Percentiles rank a stretch among this genome's conserved stretches.
phyloP scores from a whole-genome alignment of 2,113 vertebrate genomes.

The Marmota flaviventris region DNA sequence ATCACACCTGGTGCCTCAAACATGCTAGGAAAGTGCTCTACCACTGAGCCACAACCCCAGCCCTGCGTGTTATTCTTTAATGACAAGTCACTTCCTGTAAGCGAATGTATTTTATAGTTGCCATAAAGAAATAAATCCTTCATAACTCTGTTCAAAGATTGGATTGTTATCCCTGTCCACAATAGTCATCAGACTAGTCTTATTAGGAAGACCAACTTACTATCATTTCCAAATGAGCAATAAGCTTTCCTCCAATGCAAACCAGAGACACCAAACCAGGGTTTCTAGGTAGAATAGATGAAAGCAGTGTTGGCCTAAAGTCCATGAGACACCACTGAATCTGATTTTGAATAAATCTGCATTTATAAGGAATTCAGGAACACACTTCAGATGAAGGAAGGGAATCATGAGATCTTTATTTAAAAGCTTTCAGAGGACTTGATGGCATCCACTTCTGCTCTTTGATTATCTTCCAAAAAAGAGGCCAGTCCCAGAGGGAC shows the following conservation, averaged over 20 bases:
- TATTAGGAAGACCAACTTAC: neutral
- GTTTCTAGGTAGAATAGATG: slow-evolving; percentile 56
- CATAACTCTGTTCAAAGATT: neutral
- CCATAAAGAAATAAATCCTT: neutral
- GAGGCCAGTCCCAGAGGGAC: slow-evolving; percentile 4
- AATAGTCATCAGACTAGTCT: neutral
- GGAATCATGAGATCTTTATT: slow-evolving; percentile 62
- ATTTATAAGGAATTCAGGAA: slow-evolving; percentile 67
- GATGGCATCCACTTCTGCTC: slow-evolving; percentile 40
- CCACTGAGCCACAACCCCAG: too few relatives aligned
- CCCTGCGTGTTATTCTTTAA: neutral
- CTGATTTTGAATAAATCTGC: slow-evolving; percentile 76
- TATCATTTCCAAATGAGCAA: slow-evolving; percentile 25
- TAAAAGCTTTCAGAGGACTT: slow-evolving; percentile 72
- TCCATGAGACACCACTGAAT: slow-evolving; percentile 64
- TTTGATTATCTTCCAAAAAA: slow-evolving; percentile 50
- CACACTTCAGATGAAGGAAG: neutral
- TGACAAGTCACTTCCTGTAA: neutral
- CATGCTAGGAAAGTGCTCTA: too few relatives aligned
- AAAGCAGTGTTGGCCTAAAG: slow-evolving; percentile 60
- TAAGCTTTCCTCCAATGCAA: slow-evolving; percentile 54
- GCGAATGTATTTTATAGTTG: neutral
- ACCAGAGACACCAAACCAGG: slow-evolving; percentile 61
- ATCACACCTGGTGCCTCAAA: too few relatives aligned
- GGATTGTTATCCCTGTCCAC: neutral